Base-by-base conservation (phyloP, 2,113 vertebrate species). In the Epinephelus fuscoguttatus region DNA sequence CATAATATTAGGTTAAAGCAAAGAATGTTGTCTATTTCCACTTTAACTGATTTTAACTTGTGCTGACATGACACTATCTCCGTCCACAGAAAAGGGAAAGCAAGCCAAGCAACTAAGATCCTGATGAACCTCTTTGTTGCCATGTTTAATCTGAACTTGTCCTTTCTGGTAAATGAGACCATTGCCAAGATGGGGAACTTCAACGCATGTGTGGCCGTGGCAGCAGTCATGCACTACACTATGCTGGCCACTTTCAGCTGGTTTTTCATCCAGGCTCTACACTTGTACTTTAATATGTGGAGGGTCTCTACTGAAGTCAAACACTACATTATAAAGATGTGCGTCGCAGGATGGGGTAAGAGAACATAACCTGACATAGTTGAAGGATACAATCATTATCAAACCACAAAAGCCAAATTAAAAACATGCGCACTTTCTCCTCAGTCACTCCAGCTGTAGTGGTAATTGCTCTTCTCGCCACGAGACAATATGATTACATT, bases 241-340 rank as follows among this genome's bases (percentile, higher is more conserved):
- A 88, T 97, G 92, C 89, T 97, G 83, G 94, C 95, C 55, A 94
- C 92, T 37, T 96, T 96, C 77, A 96, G 92, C 84, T 97, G 96
- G 96, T 97, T 73, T 33, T 91, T 80, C 0, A 87, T 97, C 27
- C 93, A 97, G 84, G 95, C 94, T 56, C 93, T 95, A 15, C 96
- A 97, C 70, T 80, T 97, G 71, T 96, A 95, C 88, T 84, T 96
- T 1, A 90, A 93, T 4, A 75, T 94, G 0, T 47, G 86, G 82
- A 94, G 53, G 87, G 72, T 94, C 1, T 91, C 93, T 42, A 88
- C 55, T 81, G 91, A 93, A 59, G 89, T 94, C 27, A 79, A 69
- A 4, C 82, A 91, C 75, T 96, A 96, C 85, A 86, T 96, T 80
- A 27, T 6, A 0, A 96, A 96, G 92, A 82, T 96, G 71, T 94